phyloP scores from a whole-genome alignment of 2,113 vertebrate species.

The Prunella fulvescens region DNA sequence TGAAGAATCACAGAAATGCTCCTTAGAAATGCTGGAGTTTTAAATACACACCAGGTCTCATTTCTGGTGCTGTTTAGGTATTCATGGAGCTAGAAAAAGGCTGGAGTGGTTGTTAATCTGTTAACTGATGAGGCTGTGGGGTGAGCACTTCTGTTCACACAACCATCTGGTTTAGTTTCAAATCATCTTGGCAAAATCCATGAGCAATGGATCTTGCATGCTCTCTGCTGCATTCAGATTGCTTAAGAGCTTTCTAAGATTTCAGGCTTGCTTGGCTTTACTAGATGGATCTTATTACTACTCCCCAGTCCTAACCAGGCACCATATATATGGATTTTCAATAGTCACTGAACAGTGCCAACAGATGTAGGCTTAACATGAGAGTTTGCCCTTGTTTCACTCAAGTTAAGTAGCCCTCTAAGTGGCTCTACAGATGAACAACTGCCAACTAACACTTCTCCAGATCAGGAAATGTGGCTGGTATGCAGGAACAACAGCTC shows the following conservation, averaged over 20 bases:
- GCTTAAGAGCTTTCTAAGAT: not conserved
- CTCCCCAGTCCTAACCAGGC: not conserved
- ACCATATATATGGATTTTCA: not conserved
- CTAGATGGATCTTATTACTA: not conserved
- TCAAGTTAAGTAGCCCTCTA: not conserved
- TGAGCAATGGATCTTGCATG: not conserved
- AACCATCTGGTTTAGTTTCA: not conserved
- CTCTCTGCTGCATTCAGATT: not conserved
- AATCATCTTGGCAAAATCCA: not conserved
- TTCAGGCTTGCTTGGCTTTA: not conserved
- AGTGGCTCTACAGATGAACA: not conserved
- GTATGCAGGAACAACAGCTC: not conserved
- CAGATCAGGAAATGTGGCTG: not conserved
- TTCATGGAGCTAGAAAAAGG: not conserved
- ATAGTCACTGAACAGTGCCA: not conserved
- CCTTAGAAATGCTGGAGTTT: not conserved
- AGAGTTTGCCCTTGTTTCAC: not conserved
- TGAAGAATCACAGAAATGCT: not conserved
- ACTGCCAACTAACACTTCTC: not conserved
- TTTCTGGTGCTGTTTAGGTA: not conserved
- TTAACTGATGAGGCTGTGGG: not conserved
- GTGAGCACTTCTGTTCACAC: not conserved
- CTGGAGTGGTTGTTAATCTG: not conserved
- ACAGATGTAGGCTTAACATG: not conserved
- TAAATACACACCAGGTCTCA: not conserved